These are phyloP conservation scores for Andrena haemorrhoa DNA, from an alignment of 2,888 invertebrate genomes.

Conservation along the genomic window DNA sequence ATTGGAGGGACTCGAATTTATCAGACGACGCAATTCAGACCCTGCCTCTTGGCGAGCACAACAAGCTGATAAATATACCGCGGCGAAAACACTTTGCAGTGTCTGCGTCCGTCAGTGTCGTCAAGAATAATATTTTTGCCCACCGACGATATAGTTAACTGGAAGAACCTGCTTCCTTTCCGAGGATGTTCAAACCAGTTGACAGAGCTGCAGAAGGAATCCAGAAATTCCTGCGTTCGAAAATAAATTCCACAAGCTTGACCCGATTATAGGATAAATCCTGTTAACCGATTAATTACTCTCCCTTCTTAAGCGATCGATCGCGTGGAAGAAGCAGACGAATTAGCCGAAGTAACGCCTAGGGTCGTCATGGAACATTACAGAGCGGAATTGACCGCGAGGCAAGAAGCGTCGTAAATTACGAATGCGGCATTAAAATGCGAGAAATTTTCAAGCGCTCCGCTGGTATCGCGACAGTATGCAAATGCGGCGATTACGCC, in stretches of 20 bases:
- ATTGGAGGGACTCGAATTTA: too few species aligned
- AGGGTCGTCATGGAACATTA: constrained; percentile 12
- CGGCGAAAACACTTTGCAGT: neutral
- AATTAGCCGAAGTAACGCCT: constrained; percentile 13
- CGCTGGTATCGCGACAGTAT: constrained; percentile 18
- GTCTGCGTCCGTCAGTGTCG: neutral
- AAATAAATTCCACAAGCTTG: neutral
- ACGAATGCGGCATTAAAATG: constrained; percentile 22
- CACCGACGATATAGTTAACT: neutral
- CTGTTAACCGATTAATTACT: neutral
- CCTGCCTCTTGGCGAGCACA: too few species aligned
- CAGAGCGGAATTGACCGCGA: neutral
- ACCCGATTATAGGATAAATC: neutral
- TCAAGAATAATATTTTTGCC: neutral
- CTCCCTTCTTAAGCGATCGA: neutral
- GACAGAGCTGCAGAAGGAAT: neutral
- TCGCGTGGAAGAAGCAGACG: neutral
- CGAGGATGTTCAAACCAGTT: neutral
- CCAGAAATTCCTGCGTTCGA: neutral
- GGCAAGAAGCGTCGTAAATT: neutral
- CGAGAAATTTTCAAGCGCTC: constrained; percentile 2
- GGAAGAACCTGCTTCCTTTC: constrained; percentile 1
- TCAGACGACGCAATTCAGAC: too few species aligned
- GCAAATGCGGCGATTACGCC: constrained; percentile 17
- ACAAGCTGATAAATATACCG: neutral